These are phyloP conservation scores for Lagenorhynchus albirostris DNA, from an alignment of 2,113 vertebrate species.

Conservation along the genomic window DNA sequence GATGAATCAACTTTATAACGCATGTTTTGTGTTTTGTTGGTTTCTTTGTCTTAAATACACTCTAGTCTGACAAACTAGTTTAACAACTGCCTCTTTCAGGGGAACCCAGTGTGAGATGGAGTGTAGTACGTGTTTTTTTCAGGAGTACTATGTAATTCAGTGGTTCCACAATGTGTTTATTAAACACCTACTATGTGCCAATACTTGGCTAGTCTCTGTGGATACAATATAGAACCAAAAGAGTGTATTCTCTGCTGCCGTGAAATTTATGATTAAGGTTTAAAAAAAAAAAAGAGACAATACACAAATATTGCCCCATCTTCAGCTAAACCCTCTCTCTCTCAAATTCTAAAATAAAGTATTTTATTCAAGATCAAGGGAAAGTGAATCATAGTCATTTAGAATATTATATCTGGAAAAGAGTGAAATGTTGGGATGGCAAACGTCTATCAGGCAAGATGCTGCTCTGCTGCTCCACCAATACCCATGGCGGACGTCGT, in stretches of 20 bases:
- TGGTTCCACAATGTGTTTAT: neutral
- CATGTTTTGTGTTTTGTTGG: neutral
- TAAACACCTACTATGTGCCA: neutral
- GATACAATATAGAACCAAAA: neutral
- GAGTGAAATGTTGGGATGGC: too few relatives aligned
- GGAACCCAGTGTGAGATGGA: neutral
- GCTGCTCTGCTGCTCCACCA: fast-evolving
- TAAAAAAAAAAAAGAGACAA: neutral
- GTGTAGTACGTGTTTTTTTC: neutral
- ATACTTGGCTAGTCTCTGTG: neutral
- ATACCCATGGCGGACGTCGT: neutral
- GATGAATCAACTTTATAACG: neutral
- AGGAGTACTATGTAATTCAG: neutral
- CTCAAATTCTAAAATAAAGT: neutral
- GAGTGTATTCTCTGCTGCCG: neutral
- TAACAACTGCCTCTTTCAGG: neutral
- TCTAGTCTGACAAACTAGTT: neutral
- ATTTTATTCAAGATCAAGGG: neutral
- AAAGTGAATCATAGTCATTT: neutral
- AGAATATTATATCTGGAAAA: neutral
- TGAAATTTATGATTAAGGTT: neutral
- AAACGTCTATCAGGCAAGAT: neutral
- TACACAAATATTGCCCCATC: neutral
- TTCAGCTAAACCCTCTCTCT: neutral
- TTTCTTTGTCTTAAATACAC: neutral